Percentiles rank a stretch among this genome's conserved stretches.
Evolutionary conservation across 2,888 invertebrate genomes (phyloP).

Genomic region (Polymixis flavicincta): DNA sequence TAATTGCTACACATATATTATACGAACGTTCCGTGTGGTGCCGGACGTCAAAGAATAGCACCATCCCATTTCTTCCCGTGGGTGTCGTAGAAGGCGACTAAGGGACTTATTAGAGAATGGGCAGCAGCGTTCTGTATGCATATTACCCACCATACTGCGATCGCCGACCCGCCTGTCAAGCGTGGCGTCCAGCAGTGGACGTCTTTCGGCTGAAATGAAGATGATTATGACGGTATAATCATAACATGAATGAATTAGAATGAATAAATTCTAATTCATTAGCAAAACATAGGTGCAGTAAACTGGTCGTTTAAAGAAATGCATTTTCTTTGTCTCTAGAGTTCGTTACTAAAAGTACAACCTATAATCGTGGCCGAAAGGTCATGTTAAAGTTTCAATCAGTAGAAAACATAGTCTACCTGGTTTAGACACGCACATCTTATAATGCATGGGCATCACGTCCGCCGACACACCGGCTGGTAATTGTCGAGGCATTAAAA

Average conservation of each 20-base stretch:
- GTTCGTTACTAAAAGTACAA: constrained; percentile 50
- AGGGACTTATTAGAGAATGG: too few species aligned
- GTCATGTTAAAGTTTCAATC: constrained; percentile 63
- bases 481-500: constrained; percentile 81
- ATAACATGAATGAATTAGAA: too few species aligned
- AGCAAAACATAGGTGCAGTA: constrained; percentile 17
- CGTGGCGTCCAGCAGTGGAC: too few species aligned
- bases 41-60: too few species aligned
- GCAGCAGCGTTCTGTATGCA: too few species aligned
- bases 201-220: too few species aligned
- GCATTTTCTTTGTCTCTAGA: constrained; percentile 22
- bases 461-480: constrained; percentile 68
- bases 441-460: constrained; percentile 65
- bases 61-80: too few species aligned
- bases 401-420: constrained; percentile 53
- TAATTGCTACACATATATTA: neutral
- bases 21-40: too few species aligned
- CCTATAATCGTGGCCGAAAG: constrained; percentile 58
- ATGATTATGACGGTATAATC: too few species aligned
- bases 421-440: constrained; percentile 65
- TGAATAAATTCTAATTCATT: constrained; percentile 6
- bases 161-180: too few species aligned
- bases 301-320: constrained; percentile 2
- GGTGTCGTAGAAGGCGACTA: too few species aligned
- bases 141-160: too few species aligned